Evolutionary conservation across 2,888 invertebrate species (phyloP).

Genomic region (Stenodema calcarata): DNA sequence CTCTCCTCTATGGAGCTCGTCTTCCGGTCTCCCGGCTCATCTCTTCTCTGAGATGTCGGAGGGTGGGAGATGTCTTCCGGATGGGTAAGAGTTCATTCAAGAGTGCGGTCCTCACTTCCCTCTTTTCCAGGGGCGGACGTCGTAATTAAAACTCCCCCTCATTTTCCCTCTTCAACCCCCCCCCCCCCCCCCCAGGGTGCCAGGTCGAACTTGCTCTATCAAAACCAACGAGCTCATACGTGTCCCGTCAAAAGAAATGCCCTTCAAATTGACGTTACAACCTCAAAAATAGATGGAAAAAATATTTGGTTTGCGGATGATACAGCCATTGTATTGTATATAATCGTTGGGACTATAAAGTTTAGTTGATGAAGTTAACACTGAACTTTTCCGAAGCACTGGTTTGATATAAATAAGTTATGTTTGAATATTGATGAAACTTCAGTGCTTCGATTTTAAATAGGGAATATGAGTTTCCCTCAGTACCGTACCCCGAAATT

Average conservation of each 20-base stretch:
- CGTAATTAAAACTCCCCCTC: background rate
- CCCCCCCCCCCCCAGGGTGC: background rate
- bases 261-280: too few relatives aligned
- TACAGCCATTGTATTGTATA: too few relatives aligned
- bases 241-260: background rate
- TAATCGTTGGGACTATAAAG: too few relatives aligned
- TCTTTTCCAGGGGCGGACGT: background rate
- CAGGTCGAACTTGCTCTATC: background rate
- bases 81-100: conserved; percentile 2
- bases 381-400: too few relatives aligned
- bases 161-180: background rate
- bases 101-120: background rate
- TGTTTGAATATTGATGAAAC: too few relatives aligned
- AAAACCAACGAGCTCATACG: background rate
- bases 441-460: too few relatives aligned
- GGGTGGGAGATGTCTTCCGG: background rate
- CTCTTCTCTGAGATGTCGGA: background rate
- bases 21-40: background rate
- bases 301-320: too few relatives aligned
- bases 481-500: too few relatives aligned
- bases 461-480: too few relatives aligned
- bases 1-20: background rate
- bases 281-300: too few relatives aligned
- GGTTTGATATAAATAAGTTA: too few relatives aligned
- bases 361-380: too few relatives aligned